These are phyloP conservation scores for Drosophila takahashii DNA, from an alignment of 1,140 invertebrate genomes.

Conservation along the genomic window DNA sequence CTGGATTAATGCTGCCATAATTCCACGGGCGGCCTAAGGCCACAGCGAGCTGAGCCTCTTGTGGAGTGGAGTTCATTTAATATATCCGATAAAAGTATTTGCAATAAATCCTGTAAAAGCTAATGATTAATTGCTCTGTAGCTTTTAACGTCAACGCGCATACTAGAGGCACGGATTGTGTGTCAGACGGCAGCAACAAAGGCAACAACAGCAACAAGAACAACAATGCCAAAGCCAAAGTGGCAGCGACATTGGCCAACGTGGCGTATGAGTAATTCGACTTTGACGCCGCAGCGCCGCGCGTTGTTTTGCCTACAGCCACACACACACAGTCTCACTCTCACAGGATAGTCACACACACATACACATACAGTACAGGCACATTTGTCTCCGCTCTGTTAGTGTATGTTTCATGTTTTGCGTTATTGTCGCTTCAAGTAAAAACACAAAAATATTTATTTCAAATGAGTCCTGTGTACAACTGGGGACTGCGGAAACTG, in stretches of 20 bases:
- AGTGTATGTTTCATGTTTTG: slow-evolving; percentile 74
- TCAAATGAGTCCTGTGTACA: slow-evolving; percentile 81
- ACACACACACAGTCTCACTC: slow-evolving; percentile 16
- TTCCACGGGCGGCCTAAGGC: slow-evolving; percentile 59
- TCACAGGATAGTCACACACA: slow-evolving; percentile 22
- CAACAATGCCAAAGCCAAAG: slow-evolving; percentile 28
- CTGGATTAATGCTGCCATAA: slow-evolving; percentile 82
- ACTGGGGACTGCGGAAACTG: slow-evolving; percentile 80
- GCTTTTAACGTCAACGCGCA: slow-evolving; percentile 81
- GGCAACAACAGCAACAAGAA: background rate
- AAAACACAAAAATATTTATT: slow-evolving; percentile 83
- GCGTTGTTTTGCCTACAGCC: slow-evolving; percentile 77
- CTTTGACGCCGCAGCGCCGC: slow-evolving; percentile 77
- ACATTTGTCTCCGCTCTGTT: slow-evolving; percentile 65
- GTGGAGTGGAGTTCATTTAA: slow-evolving; percentile 81
- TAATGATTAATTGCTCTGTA: slow-evolving; percentile 83
- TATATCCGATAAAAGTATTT: slow-evolving; percentile 84
- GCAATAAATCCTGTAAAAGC: slow-evolving; percentile 84
- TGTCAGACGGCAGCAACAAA: slow-evolving; percentile 59
- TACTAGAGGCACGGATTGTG: slow-evolving; percentile 77
- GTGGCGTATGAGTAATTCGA: slow-evolving; percentile 80
- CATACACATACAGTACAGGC: slow-evolving; percentile 16
- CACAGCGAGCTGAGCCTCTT: slow-evolving; percentile 16
- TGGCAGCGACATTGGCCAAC: slow-evolving; percentile 55
- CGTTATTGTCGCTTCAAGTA: slow-evolving; percentile 81